Evolutionary conservation across 2,888 invertebrate species (phyloP).

Genomic region (Nysson spinosus): DNA sequence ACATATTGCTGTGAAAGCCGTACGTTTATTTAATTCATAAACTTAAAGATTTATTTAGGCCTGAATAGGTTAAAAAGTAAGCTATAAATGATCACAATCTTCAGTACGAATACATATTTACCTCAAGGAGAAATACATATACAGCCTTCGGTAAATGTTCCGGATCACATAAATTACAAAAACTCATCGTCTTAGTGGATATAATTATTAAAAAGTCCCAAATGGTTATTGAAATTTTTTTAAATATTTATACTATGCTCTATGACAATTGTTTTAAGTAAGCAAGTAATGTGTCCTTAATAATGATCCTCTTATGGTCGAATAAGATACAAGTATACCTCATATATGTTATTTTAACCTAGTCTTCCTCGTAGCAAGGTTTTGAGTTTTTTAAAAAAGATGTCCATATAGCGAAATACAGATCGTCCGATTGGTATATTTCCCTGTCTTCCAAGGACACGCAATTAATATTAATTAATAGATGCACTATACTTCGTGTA

Average conservation of each 20-base stretch:
- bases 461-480: too few species aligned
- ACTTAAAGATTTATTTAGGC: too few species aligned
- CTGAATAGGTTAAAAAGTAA: slow-evolving; percentile 20
- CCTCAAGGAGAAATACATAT: slow-evolving; percentile 18
- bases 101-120: slow-evolving; percentile 20
- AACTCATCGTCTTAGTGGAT: not conserved
- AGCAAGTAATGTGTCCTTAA: too few species aligned
- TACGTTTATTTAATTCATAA: too few species aligned
- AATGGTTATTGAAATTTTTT: too few species aligned
- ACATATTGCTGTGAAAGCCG: too few species aligned
- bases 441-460: too few species aligned
- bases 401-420: not conserved
- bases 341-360: not conserved
- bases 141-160: not conserved
- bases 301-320: not conserved
- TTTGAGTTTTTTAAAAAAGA: slow-evolving; percentile 8
- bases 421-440: too few species aligned
- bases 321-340: not conserved
- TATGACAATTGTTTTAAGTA: not conserved
- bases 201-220: not conserved
- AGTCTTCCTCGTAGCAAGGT: too few species aligned
- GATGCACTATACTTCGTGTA: slow-evolving; percentile 46
- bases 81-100: slow-evolving; percentile 9
- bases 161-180: slow-evolving; percentile 1
- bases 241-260: too few species aligned